Base-by-base conservation (phyloP, 2,888 invertebrate genomes). In the Diarsia brunnea region DNA sequence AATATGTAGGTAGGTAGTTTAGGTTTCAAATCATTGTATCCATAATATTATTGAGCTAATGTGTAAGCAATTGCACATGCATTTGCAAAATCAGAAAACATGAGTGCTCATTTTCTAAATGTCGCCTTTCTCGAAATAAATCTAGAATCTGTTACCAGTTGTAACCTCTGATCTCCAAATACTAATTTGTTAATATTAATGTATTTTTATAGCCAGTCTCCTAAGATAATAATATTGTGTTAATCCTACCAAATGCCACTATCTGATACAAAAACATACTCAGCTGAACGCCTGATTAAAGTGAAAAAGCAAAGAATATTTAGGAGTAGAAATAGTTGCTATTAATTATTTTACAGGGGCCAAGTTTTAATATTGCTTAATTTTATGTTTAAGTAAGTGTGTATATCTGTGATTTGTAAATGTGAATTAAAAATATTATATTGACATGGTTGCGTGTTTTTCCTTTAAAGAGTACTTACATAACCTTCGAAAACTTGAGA, bases 331-430 rank as follows among this genome's bases (percentile, higher is more conserved):
- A 60, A 14, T 49, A 1, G 16, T 47, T 38, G 21, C 45, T 49
- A 43, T 43, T 2, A 27, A 49, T 27, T 60, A 60, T 14, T 60
- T 75, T 2, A 74, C 16, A 43, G 61, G 75, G 21, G 61, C 66
- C 7, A n/a, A 31, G 27, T 27, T 73, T 60, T 60, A 49, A 11
- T 43, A 24, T 8, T 60, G n/a, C 24, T 8, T 53, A 27, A 1
- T 2, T 55, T 16, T 55, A 55, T 8, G 55, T 24, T 0, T 55
- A 55, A 5, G 12, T 2, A n/a, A n/a, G 24, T n/a, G 5, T 8
- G 2, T 43, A 14, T 43, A 63, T 0, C 27, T 73, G 64, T 75
- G 49, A 76, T 76, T 76, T 76, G 43, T n/a, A 77, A 51, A 70
- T 70, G 43, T 71, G 43, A 49, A 43, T 27, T 71, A 51, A 71